These are phyloP conservation scores for Chiloscyllium punctatum DNA, from an alignment of 2,797 vertebrate species.

Conservation along the genomic window DNA sequence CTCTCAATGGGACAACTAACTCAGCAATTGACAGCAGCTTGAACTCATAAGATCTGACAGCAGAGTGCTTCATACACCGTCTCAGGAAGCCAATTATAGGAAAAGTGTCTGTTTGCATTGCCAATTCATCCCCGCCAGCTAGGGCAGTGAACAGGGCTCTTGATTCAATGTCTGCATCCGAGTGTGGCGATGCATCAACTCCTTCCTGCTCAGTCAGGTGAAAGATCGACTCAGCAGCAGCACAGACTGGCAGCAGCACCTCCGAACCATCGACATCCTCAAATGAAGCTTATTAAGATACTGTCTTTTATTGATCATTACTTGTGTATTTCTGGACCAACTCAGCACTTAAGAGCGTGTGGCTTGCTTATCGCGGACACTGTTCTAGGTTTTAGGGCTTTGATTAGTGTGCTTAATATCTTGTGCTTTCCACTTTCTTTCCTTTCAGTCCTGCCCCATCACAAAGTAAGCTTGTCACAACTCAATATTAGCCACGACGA, in stretches of 20 bases:
- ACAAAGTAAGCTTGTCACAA: neutral
- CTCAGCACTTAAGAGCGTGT: neutral
- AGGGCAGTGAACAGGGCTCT: neutral
- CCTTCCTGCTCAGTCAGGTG: neutral
- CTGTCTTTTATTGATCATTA: neutral
- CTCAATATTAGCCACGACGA: neutral
- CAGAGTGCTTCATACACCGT: neutral
- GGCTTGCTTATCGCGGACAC: too few relatives aligned
- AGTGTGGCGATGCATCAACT: neutral
- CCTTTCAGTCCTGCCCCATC: neutral
- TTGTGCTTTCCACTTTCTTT: neutral
- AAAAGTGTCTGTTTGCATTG: constrained; percentile 17
- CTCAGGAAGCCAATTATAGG: constrained; percentile 16
- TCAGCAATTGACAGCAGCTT: neutral
- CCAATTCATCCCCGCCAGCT: neutral
- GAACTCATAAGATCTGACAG: constrained; percentile 14
- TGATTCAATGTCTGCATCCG: constrained; percentile 11
- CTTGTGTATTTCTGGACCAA: neutral
- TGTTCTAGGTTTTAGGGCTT: neutral
- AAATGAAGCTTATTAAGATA: neutral
- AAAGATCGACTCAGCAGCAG: neutral
- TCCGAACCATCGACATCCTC: neutral
- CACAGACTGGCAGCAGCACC: neutral
- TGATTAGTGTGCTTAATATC: neutral
- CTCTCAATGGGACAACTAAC: neutral